Evolutionary conservation across 2,113 vertebrate genomes (phyloP), one percentile per base, ranked within the genome.

Genomic region (Takifugu bimaculatus): DNA sequence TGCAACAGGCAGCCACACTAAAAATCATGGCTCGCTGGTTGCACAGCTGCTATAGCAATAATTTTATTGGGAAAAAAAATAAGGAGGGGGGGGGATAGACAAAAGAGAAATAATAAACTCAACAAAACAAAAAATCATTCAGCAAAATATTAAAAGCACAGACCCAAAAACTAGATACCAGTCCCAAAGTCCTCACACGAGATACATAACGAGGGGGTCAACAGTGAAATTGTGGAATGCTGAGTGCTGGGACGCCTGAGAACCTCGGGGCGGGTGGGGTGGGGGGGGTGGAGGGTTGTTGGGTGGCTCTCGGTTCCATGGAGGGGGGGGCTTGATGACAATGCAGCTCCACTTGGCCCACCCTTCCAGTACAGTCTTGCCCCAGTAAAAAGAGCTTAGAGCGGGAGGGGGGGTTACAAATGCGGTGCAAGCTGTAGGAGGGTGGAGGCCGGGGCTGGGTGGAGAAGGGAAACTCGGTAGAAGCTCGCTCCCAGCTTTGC

Each of bases 81-180:
- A 20, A 25, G 7, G 15, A 9, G n/a, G n/a, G 2, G n/a, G 15
- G n/a, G 63, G 60, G 44, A 54, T 65, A 70, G 76, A 50, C 76
- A 51, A 82, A 80, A 73, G 73, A 67, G 77, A 91, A 86, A 87
- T 87, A 77, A 90, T 88, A 87, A 91, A 91, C 73, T 71, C 75
- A 90, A 91, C 88, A 78, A 76, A 77, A 54, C 81, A 73, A 82
- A 64, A 77, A 84, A 88, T 90, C 72, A 80, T 91, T 87, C 90
- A 94, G 92, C 89, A 92, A 88, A 90, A 92, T 88, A 92, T 92
- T 91, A 93, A 94, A 93, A 94, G 90, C 90, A 89, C 89, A 92
- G 90, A 91, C 88, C 88, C 91, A 91, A 90, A 54, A 90, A 90
- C 88, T 90, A 90, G 85, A 91, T 88, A 90, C 86, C 89, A 89